Conservation (phyloP, 2,113 vertebrate species). For the Erythrolamprus reginae region DNA sequence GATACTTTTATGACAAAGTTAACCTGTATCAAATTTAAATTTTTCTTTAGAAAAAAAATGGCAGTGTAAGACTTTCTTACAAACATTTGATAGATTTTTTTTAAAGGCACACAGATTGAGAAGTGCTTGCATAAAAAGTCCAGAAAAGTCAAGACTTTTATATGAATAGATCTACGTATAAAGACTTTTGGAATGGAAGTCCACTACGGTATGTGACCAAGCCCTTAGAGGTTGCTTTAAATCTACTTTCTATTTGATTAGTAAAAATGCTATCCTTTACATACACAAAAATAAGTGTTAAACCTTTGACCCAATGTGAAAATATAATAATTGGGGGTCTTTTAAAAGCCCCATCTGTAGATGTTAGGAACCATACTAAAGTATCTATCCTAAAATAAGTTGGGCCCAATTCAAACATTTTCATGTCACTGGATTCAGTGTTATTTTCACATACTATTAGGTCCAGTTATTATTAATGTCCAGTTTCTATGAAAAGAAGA, state of each 20-base stretch:
- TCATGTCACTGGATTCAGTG: slow-evolving; percentile 44
- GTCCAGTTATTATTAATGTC: slow-evolving; percentile 49
- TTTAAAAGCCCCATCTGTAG: slow-evolving; percentile 12
- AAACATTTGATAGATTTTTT: slow-evolving; percentile 59
- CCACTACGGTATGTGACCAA: slow-evolving; percentile 54
- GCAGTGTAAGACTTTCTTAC: slow-evolving; percentile 69
- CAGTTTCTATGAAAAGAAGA: slow-evolving; percentile 51
- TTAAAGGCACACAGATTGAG: slow-evolving; percentile 69
- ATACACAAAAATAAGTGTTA: slow-evolving; percentile 45
- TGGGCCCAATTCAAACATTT: slow-evolving; percentile 11
- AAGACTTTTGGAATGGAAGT: slow-evolving; percentile 47
- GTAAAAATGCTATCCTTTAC: slow-evolving; percentile 36
- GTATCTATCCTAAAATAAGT: neutral
- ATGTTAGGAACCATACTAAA: neutral
- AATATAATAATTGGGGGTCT: slow-evolving; percentile 43
- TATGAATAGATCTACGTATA: slow-evolving; percentile 46
- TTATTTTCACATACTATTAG: slow-evolving; percentile 40
- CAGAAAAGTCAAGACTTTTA: slow-evolving; percentile 47
- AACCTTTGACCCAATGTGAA: slow-evolving; percentile 55
- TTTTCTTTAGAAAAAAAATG: slow-evolving; percentile 50
- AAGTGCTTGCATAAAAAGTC: slow-evolving; percentile 51
- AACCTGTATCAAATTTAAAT: slow-evolving; percentile 56
- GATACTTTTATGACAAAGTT: slow-evolving; percentile 60
- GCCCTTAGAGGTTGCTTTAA: slow-evolving; percentile 59
- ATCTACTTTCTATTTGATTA: slow-evolving; percentile 50